These are phyloP conservation scores for Procambarus clarkii DNA, from an alignment of 1,140 invertebrate genomes.

Conservation along the genomic window DNA sequence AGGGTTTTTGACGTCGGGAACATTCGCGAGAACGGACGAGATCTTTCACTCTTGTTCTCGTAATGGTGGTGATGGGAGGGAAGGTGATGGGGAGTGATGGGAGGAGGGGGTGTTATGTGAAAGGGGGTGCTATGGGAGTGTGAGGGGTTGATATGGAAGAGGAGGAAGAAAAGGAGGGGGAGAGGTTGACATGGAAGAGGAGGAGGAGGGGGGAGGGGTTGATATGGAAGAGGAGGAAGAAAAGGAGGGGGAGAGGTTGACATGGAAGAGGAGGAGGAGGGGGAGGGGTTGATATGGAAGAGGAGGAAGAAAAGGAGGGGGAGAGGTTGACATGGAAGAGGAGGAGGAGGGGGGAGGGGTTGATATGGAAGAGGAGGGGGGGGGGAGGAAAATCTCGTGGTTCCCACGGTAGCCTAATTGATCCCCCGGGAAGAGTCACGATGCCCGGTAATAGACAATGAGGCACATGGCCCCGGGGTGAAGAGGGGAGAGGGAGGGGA, in stretches of 20 bases:
- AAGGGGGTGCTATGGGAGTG: not conserved
- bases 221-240: not conserved
- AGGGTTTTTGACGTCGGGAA: too few species aligned
- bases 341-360: not conserved
- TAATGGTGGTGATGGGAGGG: too few species aligned
- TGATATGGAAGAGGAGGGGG: not conserved
- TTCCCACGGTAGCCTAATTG: slow-evolving; percentile 6
- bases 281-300: not conserved
- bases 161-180: not conserved
- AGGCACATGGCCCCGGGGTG: not conserved
- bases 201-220: not conserved
- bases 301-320: not conserved
- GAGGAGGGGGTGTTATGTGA: not conserved
- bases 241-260: too few species aligned
- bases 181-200: too few species aligned
- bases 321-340: too few species aligned
- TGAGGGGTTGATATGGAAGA: not conserved
- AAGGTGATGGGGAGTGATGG: too few species aligned
- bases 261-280: too few species aligned
- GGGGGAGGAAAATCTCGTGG: not conserved
- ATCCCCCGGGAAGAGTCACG: not conserved
- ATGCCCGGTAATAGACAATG: not conserved
- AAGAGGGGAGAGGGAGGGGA: too few species aligned
- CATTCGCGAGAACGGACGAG: too few species aligned
- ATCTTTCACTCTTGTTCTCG: too few species aligned